Conservation (phyloP, 2,888 invertebrate species). For the Junonia oenone region DNA sequence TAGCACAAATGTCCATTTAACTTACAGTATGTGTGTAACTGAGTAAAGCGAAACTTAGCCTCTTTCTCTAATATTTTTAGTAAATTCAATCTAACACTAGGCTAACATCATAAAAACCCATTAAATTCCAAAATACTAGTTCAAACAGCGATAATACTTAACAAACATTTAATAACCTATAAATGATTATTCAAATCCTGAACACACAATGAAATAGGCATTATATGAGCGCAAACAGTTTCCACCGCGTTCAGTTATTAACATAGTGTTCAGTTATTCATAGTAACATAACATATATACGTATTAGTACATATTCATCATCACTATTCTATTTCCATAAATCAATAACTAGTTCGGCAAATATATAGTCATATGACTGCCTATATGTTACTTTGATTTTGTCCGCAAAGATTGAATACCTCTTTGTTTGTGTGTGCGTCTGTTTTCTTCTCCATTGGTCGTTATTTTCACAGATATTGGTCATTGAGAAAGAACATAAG, state of each 20-base stretch:
- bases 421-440: too few relatives aligned
- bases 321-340: constrained; percentile 4
- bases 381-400: not conserved
- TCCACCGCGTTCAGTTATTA: not conserved
- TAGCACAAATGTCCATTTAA: too few relatives aligned
- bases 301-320: not conserved
- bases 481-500: too few relatives aligned
- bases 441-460: too few relatives aligned
- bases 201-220: not conserved
- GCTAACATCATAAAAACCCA: too few relatives aligned
- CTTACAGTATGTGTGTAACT: too few relatives aligned
- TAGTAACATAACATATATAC: not conserved
- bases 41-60: too few relatives aligned
- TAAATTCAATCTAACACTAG: too few relatives aligned
- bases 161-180: not conserved
- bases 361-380: constrained; percentile 2
- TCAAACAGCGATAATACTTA: not conserved
- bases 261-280: not conserved
- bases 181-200: not conserved
- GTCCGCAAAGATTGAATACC: not conserved
- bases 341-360: constrained; percentile 7
- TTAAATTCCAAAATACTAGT: not conserved
- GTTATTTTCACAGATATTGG: too few relatives aligned
- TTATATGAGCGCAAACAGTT: not conserved
- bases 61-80: too few relatives aligned